Evolutionary conservation across 2,797 vertebrate genomes (phyloP).

Genomic region (Chaetodon trifasciatus): DNA sequence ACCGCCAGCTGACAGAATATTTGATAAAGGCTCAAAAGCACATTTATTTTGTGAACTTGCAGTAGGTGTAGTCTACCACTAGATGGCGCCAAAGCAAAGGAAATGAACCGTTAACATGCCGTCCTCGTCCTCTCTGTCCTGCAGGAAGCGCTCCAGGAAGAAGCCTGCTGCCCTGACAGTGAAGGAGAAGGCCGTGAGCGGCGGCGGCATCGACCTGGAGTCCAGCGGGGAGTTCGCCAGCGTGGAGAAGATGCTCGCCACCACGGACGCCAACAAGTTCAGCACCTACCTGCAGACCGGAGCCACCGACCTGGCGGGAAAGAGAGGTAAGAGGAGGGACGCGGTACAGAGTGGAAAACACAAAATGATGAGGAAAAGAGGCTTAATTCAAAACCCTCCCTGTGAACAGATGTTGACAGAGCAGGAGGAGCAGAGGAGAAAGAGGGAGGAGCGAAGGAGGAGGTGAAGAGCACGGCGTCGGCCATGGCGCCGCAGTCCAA

Average conservation of each 20-base stretch:
- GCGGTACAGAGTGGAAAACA: background rate
- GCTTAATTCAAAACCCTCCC: background rate
- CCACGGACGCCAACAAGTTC: slow-evolving; percentile 95
- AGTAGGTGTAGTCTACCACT: background rate
- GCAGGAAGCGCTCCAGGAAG: slow-evolving; percentile 90
- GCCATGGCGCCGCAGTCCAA: slow-evolving; percentile 75
- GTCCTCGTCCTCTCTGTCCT: background rate
- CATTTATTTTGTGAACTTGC: background rate
- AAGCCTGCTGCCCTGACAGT: slow-evolving; percentile 64
- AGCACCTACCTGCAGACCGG: slow-evolving; percentile 92
- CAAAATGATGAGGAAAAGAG: background rate
- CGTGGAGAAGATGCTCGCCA: slow-evolving; percentile 97
- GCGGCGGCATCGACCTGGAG: slow-evolving; percentile 89
- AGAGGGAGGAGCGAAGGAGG: slow-evolving; percentile 82
- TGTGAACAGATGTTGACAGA: slow-evolving; percentile 53
- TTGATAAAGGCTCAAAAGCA: too few relatives aligned
- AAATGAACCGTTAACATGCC: background rate
- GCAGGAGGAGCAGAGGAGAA: slow-evolving; percentile 73
- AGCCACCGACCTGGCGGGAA: slow-evolving; percentile 80
- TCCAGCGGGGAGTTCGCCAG: slow-evolving; percentile 98
- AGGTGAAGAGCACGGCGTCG: slow-evolving; percentile 77
- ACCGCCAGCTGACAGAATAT: too few relatives aligned
- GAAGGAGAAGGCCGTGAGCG: slow-evolving; percentile 80
- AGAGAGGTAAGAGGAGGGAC: slow-evolving; percentile 66
- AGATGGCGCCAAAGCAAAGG: background rate